Evolutionary conservation across 2,113 vertebrate species (phyloP).

Genomic region (Oxyruncus cristatus): DNA sequence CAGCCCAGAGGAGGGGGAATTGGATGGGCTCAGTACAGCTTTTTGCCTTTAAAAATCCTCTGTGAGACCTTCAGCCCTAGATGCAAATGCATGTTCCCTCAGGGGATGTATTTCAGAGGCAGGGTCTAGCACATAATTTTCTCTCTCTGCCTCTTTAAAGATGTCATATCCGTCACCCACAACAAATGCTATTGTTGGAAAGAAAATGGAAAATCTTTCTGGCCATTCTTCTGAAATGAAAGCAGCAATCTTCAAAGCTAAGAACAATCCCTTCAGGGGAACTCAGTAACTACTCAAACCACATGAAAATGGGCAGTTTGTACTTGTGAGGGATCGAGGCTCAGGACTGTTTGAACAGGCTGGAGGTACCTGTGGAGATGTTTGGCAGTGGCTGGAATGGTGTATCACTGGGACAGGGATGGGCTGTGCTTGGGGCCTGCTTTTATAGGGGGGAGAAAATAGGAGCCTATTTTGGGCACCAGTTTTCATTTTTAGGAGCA

Average conservation of each 20-base stretch:
- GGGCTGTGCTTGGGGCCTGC: neutral
- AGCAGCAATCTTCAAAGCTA: slow-evolving; percentile 27
- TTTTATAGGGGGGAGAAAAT: neutral
- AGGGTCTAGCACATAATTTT: neutral
- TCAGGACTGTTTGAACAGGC: neutral
- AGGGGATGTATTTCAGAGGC: neutral
- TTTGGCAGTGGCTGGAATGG: neutral
- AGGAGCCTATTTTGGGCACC: neutral
- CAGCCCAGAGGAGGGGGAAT: neutral
- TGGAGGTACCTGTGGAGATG: neutral
- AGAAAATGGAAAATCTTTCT: slow-evolving; percentile 23
- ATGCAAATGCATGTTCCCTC: neutral
- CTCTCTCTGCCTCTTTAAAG: neutral
- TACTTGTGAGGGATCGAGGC: neutral
- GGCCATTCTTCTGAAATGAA: slow-evolving; percentile 37
- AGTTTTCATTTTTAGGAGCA: neutral
- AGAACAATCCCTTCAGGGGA: slow-evolving; percentile 7
- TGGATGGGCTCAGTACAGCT: neutral
- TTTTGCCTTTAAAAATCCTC: neutral
- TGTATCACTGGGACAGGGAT: neutral
- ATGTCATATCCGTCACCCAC: neutral
- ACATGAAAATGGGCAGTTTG: neutral
- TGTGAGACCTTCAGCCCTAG: neutral
- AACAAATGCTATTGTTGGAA: slow-evolving; percentile 20
- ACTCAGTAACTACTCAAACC: neutral